phyloP scores from a whole-genome alignment of 2,113 vertebrate genomes.

The Pluvialis apricaria region DNA sequence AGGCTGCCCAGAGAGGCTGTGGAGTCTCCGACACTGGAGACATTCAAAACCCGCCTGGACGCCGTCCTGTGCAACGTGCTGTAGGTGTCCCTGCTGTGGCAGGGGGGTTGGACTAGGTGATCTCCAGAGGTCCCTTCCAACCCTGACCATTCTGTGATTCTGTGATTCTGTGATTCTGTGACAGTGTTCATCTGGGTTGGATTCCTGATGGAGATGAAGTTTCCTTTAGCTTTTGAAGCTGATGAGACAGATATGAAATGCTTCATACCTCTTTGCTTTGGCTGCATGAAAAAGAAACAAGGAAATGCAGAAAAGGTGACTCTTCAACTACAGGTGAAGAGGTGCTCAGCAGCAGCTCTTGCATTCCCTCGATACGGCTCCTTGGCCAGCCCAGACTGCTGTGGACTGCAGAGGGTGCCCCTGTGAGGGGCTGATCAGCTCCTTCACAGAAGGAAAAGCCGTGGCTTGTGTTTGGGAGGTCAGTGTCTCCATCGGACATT shows the following conservation, averaged over 20 bases:
- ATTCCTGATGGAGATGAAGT: not conserved
- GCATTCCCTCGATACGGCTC: not conserved
- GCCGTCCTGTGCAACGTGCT: no score
- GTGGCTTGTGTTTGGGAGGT: fast-evolving
- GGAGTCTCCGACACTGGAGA: no score
- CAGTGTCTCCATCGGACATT: not conserved
- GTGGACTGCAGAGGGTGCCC: fast-evolving
- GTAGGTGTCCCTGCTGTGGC: no score
- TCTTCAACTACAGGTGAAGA: not conserved
- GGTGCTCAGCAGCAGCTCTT: not conserved
- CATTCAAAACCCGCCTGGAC: no score
- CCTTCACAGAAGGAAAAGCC: not conserved
- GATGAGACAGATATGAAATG: not conserved
- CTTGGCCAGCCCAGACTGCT: not conserved
- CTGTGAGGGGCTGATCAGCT: not conserved
- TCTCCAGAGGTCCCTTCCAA: no score
- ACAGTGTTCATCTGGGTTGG: not conserved
- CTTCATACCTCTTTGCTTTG: not conserved
- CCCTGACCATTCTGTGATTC: no score
- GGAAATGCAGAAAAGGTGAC: not conserved
- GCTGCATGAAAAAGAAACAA: not conserved
- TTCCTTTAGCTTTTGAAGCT: slow-evolving; percentile 18
- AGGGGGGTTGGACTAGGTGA: no score
- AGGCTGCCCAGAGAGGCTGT: no score
- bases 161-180: no score